A percentile compares a stretch with the other conserved stretches of the same genome.
Conservation (phyloP, 2,888 invertebrate genomes). For the Miltochrista miniata region DNA sequence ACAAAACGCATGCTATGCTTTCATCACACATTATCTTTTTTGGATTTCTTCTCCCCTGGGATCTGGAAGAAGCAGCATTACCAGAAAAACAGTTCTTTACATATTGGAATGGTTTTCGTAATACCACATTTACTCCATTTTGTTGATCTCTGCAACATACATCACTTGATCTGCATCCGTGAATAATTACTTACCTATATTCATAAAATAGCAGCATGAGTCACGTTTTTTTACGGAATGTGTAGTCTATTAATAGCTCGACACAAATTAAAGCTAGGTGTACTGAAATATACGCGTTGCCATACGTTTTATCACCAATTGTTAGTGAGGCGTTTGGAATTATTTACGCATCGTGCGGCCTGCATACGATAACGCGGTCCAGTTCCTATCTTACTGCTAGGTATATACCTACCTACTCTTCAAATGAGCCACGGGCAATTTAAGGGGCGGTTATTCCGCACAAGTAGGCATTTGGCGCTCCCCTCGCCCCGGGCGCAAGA, state of each 20-base stretch:
- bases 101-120: no score
- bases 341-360: not conserved
- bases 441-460: no score
- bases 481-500: no score
- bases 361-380: constrained; percentile 5
- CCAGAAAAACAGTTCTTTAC: no score
- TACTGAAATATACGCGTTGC: not conserved
- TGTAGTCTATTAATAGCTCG: not conserved
- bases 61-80: no score
- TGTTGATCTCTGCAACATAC: no score
- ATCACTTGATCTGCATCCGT: no score
- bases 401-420: not conserved
- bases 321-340: constrained; percentile 4
- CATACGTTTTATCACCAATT: constrained; percentile 6
- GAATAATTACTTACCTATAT: not conserved
- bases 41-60: no score
- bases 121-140: no score
- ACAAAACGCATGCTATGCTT: no score
- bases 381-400: not conserved
- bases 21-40: no score
- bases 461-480: no score
- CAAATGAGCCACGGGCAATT: not conserved
- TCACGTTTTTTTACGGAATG: not conserved
- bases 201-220: not conserved
- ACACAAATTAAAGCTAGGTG: constrained; percentile 1